Conservation (phyloP, 2,888 invertebrate species). For the Polia nebulosa region DNA sequence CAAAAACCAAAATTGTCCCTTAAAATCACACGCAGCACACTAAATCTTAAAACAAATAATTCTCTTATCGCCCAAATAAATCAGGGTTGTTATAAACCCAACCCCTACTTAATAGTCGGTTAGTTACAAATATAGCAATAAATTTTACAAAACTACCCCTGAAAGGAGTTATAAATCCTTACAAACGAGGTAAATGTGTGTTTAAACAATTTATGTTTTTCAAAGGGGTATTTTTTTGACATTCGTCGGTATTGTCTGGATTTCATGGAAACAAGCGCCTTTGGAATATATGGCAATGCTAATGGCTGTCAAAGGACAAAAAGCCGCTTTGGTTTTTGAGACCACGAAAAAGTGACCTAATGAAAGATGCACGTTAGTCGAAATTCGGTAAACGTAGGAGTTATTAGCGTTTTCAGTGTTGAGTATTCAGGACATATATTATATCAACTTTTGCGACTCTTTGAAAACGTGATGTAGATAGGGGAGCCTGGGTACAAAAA, state of each 20-base stretch:
- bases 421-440: conserved; percentile 5
- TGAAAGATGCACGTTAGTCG: background rate
- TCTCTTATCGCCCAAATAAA: conserved; percentile 71
- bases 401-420: background rate
- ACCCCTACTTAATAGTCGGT: conserved; percentile 78
- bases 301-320: conserved; percentile 4
- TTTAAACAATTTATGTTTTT: conserved; percentile 60
- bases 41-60: conserved; percentile 65
- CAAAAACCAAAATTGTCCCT: conserved; percentile 17
- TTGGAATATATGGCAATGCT: conserved; percentile 3
- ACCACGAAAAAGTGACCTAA: conserved; percentile 17
- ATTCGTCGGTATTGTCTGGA: conserved; percentile 34
- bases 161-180: conserved; percentile 79
- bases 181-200: conserved; percentile 67
- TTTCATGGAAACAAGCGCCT: conserved; percentile 21
- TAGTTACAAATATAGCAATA: conserved; percentile 86
- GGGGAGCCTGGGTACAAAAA: too few species aligned
- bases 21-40: conserved; percentile 10
- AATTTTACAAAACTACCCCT: conserved; percentile 80
- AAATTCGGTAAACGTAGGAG: background rate
- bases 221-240: conserved; percentile 52
- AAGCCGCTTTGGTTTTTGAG: conserved; percentile 6
- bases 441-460: background rate
- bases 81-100: conserved; percentile 74
- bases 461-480: background rate